Evolutionary conservation across 2,797 vertebrate species (phyloP).

Genomic region (Sebastes kiyomatsui): DNA sequence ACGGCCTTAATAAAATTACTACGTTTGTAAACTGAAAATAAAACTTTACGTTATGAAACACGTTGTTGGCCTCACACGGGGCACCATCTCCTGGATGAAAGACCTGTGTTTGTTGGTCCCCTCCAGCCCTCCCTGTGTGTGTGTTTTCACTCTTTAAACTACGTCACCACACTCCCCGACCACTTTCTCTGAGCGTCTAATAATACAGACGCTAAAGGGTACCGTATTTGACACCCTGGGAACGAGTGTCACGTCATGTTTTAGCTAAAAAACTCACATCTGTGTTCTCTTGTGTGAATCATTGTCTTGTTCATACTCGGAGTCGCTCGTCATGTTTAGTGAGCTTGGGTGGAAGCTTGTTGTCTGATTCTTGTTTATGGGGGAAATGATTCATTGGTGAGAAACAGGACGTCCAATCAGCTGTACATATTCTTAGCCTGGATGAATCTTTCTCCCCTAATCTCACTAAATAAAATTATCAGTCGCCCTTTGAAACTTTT

Average conservation of each 20-base stretch:
- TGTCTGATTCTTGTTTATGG: constrained; percentile 59
- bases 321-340: constrained; percentile 35
- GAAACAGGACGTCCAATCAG: constrained; percentile 56
- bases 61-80: too few relatives aligned
- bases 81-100: too few relatives aligned
- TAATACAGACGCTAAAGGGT: too few relatives aligned
- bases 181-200: too few relatives aligned
- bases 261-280: not conserved
- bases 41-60: too few relatives aligned
- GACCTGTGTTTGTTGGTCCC: too few relatives aligned
- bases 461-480: constrained; percentile 54
- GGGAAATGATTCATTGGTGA: constrained; percentile 67
- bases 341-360: constrained; percentile 29
- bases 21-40: too few relatives aligned
- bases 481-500: constrained; percentile 50
- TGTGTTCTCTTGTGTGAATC: constrained; percentile 8
- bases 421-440: constrained; percentile 32
- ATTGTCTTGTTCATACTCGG: constrained; percentile 17
- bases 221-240: too few relatives aligned
- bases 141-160: too few relatives aligned
- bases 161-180: too few relatives aligned
- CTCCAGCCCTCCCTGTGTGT: too few relatives aligned
- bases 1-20: too few relatives aligned
- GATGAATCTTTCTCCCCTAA: constrained; percentile 22
- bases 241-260: not conserved